Evolutionary conservation across 2,888 invertebrate species (phyloP), one percentile per base, ranked within the genome.

Genomic region (Sussaba pulchella): DNA sequence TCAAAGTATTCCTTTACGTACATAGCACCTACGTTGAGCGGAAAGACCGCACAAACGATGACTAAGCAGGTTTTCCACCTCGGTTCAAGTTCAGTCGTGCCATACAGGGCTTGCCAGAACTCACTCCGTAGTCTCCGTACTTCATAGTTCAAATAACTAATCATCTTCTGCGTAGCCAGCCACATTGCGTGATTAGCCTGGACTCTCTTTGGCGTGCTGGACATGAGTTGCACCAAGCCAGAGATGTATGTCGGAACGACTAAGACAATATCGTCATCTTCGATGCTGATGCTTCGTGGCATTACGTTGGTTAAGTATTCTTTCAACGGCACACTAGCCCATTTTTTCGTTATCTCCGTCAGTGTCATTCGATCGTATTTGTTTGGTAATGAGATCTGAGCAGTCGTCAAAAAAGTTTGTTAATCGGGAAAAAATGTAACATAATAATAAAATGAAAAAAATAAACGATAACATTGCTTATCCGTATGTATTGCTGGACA

Each of bases 361-460:
- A 99, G 93, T 0, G 96, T 96, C 95, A 97, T 97, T 6, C 98
- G 96, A 88, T 99, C 98, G 93, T 98, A 98, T 91, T 98, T 98
- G 87, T 96, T 95, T 4, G 98, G 97, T 43, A 89, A 73, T 0
- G 91, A 90, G 39, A 90, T 88, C 89, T 91, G 52, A n/a, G 5
- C 0, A 52, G 21, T 19, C 47, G 21, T 1, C 21, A 3, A n/a
- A n/a, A n/a, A n/a, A n/a, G n/a, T n/a, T n/a, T n/a, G n/a, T n/a
- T n/a, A n/a, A n/a, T n/a, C n/a, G n/a, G n/a, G n/a, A n/a, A n/a
- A n/a, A n/a, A n/a, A n/a, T n/a, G n/a, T n/a, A n/a, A n/a, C n/a
- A n/a, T n/a, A n/a, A n/a, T n/a, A n/a, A n/a, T n/a, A n/a, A n/a
- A n/a, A n/a, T n/a, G n/a, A n/a, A n/a, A n/a, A n/a, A n/a, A n/a